These are phyloP conservation scores for Hemicrepidius hirtus DNA, from an alignment of 2,888 invertebrate species.

Conservation along the genomic window DNA sequence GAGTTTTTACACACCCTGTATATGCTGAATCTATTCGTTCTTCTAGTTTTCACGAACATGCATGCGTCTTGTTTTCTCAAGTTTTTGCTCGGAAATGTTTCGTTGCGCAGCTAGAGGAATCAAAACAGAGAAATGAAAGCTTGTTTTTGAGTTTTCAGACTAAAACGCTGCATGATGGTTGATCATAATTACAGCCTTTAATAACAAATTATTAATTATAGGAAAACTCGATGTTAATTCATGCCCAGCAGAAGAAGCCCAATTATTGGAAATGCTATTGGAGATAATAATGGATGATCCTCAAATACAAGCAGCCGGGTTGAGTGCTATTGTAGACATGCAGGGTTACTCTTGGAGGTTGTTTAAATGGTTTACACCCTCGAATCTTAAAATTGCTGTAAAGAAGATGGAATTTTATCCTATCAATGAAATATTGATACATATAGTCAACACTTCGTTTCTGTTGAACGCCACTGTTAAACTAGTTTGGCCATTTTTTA, in stretches of 20 bases:
- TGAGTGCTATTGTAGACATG: conserved; percentile 68
- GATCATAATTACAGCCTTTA: not conserved
- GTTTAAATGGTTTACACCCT: conserved; percentile 66
- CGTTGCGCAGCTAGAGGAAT: no score
- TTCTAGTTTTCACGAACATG: no score
- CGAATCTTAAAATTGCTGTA: conserved; percentile 6
- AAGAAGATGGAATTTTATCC: conserved; percentile 61
- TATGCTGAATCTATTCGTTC: no score
- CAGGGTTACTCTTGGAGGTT: conserved; percentile 62
- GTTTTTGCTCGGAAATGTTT: no score
- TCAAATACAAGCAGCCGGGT: conserved; percentile 64
- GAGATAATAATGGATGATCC: conserved; percentile 67
- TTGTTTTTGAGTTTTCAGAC: no score
- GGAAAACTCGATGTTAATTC: conserved; percentile 42
- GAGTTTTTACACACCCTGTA: no score
- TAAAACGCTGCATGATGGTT: no score
- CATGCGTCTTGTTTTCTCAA: no score
- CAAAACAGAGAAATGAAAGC: no score
- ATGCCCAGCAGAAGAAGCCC: conserved; percentile 56
- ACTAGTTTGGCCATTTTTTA: conserved; percentile 66
- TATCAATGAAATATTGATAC: conserved; percentile 64
- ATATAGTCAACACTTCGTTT: conserved; percentile 66
- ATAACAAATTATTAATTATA: conserved; percentile 2
- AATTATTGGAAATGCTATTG: conserved; percentile 65
- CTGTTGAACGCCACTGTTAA: conserved; percentile 63